A percentile compares a stretch with the other conserved stretches of the same genome.
These are phyloP conservation scores for Peromyscus leucopus DNA, from an alignment of 2,113 vertebrate species.

Conservation along the genomic window DNA sequence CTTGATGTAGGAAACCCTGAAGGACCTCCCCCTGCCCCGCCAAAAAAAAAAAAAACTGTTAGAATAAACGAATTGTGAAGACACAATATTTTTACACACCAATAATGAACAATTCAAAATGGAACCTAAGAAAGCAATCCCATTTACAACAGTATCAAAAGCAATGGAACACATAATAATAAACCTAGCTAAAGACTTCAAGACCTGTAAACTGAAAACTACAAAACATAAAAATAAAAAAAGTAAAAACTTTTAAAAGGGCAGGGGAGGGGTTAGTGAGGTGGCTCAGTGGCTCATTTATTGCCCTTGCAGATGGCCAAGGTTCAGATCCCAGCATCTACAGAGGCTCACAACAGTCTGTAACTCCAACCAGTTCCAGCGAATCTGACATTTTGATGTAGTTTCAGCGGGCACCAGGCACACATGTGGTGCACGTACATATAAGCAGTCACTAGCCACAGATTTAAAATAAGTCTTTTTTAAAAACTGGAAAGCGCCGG, in stretches of 20 bases:
- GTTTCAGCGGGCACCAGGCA: background rate
- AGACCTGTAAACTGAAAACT: background rate
- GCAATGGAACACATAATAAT: background rate
- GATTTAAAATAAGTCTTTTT: too few species aligned
- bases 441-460: background rate
- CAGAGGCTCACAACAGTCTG: background rate
- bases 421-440: background rate
- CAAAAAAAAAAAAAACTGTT: background rate
- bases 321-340: background rate
- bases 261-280: background rate
- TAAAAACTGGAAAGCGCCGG: background rate
- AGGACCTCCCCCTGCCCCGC: too few species aligned
- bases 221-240: background rate
- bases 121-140: background rate
- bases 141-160: background rate
- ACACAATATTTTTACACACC: background rate
- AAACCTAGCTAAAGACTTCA: background rate
- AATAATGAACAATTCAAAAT: background rate
- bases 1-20: background rate
- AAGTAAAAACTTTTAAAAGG: background rate
- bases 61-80: background rate
- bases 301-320: background rate
- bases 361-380: background rate
- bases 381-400: background rate
- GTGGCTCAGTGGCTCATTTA: background rate